phyloP scores from a whole-genome alignment of 2,113 vertebrate genomes.

The Numenius arquata region DNA sequence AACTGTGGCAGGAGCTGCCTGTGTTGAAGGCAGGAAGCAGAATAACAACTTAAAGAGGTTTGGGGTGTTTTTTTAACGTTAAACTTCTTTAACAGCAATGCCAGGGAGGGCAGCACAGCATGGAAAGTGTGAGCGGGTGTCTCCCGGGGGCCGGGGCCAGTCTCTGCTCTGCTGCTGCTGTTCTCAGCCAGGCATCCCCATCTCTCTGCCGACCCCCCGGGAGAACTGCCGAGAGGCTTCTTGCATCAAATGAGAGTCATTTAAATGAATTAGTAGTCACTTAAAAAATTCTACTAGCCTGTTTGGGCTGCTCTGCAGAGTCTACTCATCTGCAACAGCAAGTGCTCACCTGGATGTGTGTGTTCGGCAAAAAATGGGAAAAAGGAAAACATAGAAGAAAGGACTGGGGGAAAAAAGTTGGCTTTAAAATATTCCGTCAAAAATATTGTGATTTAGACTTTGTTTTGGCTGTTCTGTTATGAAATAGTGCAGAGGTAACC shows the following conservation, averaged over 20 bases:
- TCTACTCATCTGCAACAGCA: rapidly evolving
- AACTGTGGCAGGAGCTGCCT: not conserved
- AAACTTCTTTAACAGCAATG: not conserved
- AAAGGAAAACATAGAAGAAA: not conserved
- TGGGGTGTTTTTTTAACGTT: not conserved
- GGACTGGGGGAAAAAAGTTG: not conserved
- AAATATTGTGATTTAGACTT: not conserved
- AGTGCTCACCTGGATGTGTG: not conserved
- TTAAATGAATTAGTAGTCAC: not conserved
- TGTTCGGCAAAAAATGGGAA: not conserved
- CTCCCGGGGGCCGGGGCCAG: rapidly evolving
- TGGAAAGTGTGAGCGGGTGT: not conserved
- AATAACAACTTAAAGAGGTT: not conserved
- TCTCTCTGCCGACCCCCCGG: not conserved
- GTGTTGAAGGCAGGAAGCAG: not conserved
- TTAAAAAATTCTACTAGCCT: not conserved
- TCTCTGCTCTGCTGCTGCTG: not conserved
- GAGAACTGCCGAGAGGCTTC: not conserved
- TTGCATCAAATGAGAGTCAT: not conserved
- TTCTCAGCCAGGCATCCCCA: not conserved
- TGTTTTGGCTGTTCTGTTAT: not conserved
- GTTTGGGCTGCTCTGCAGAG: not conserved
- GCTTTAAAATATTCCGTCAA: not conserved
- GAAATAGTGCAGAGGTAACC: not conserved
- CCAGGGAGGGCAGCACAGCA: not conserved